These are phyloP conservation scores for Pristionchus mayeri DNA, from an alignment of 2,888 invertebrate species.

Conservation along the genomic window DNA sequence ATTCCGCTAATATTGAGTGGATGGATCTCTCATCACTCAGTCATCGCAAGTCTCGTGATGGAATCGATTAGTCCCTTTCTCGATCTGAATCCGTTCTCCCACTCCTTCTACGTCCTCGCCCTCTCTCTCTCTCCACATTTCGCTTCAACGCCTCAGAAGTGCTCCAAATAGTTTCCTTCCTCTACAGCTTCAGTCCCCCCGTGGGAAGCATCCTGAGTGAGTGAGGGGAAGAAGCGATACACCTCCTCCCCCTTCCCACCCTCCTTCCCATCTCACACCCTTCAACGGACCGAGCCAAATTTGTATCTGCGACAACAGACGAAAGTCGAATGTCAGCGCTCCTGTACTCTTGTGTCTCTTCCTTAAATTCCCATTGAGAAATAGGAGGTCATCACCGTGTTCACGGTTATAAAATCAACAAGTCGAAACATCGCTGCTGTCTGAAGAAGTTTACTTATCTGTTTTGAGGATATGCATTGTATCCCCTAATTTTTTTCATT, in stretches of 20 bases:
- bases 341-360: not conserved
- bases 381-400: too few species aligned
- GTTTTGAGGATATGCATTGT: too few species aligned
- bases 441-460: too few species aligned
- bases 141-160: constrained; percentile 21
- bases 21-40: not conserved
- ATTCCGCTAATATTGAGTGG: constrained; percentile 19
- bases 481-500: too few species aligned
- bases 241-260: not conserved
- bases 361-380: too few species aligned
- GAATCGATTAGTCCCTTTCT: not conserved
- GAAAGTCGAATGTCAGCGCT: too few species aligned
- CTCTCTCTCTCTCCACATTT: too few species aligned
- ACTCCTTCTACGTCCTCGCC: not conserved
- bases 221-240: not conserved
- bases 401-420: too few species aligned
- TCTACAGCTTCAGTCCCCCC: constrained; percentile 13
- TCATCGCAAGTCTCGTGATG: not conserved
- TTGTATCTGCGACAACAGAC: not conserved
- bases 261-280: not conserved
- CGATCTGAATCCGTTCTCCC: not conserved
- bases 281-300: not conserved
- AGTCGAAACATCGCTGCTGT: too few species aligned
- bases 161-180: constrained; percentile 42
- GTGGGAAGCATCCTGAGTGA: constrained; percentile 33